Base-by-base conservation (phyloP, 2,113 vertebrate species). In the Brachyistius frenatus region DNA sequence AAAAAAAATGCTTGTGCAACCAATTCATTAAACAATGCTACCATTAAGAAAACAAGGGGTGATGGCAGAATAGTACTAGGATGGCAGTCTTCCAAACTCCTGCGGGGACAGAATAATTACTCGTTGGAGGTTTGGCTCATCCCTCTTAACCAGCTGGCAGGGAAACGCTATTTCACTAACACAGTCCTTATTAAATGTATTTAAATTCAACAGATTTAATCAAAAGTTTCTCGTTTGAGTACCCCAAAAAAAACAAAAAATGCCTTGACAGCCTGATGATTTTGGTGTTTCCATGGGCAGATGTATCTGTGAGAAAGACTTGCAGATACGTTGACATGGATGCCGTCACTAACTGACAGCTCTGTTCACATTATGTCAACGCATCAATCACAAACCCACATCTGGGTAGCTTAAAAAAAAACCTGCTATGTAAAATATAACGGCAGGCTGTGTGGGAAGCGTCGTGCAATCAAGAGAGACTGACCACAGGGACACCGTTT, bases 51-150 rank as follows among this genome's bases (percentile, higher is more conserved):
- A 88, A 88, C 78, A 87, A 89, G 85, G 54, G 41, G 44, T 53
- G n/a, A 7, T 49, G 60, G 63, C 66, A 66, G 77, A 84, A 81
- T 55, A 71, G 76, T 60, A 78, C 85, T 73, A 78, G 47, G 53
- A 66, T 88, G 87, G 90, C 88, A 52, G 37, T 31, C 68, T 14
- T 89, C 86, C 89, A 90, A 52, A 75, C 73, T 69, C 57, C 66
- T 66, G 67, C 56, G 69, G 52, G 62, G 60, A 89, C 64, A 70
- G 37, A 70, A 80, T 88, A 91, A 91, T 92, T 91, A 86, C 75
- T 87, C 65, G 75, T 80, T 79, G 75, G 58, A 79, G 56, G 52
- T 75, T 78, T 81, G 72, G 77, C 73, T 81, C 85, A 67, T 83
- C 81, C 73, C 13, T 57, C 54, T 86, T 87, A 84, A 89, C 78